Evolutionary conservation across 2,888 invertebrate genomes (phyloP).

Genomic region (Leucania comma): DNA sequence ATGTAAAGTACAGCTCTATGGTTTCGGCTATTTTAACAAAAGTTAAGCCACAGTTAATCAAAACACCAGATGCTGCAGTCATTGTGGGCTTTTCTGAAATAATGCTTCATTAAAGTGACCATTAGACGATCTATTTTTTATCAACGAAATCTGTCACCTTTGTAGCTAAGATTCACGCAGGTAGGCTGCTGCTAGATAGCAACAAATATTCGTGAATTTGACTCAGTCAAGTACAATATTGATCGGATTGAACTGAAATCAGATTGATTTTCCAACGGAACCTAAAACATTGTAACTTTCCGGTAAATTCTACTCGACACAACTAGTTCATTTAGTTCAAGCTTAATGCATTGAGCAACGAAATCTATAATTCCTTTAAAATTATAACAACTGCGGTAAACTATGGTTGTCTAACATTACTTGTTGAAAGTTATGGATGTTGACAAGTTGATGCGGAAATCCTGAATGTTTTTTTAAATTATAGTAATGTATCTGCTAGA

Average conservation of each 20-base stretch:
- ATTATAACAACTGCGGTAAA: neutral
- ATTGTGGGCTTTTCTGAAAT: neutral
- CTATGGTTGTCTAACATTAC: neutral
- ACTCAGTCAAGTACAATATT: neutral
- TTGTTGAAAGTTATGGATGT: neutral
- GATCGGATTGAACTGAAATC: neutral
- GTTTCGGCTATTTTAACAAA: neutral
- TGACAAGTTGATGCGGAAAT: neutral
- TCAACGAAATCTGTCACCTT: neutral
- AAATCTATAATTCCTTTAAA: neutral
- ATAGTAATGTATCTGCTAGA: neutral
- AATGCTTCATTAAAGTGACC: neutral
- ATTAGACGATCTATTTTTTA: neutral
- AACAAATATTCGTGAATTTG: neutral
- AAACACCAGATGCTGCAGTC: neutral
- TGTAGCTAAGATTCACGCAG: no score
- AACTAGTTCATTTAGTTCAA: neutral
- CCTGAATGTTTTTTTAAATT: neutral
- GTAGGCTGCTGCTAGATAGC: neutral
- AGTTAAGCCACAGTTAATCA: neutral
- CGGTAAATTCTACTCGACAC: neutral
- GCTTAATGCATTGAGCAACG: neutral
- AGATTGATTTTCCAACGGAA: no score
- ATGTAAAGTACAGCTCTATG: neutral
- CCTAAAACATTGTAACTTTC: no score